A percentile compares a stretch with the other conserved stretches of the same genome.
Evolutionary conservation across 1,140 invertebrate species (phyloP).

Genomic region (Bombus balteatus): DNA sequence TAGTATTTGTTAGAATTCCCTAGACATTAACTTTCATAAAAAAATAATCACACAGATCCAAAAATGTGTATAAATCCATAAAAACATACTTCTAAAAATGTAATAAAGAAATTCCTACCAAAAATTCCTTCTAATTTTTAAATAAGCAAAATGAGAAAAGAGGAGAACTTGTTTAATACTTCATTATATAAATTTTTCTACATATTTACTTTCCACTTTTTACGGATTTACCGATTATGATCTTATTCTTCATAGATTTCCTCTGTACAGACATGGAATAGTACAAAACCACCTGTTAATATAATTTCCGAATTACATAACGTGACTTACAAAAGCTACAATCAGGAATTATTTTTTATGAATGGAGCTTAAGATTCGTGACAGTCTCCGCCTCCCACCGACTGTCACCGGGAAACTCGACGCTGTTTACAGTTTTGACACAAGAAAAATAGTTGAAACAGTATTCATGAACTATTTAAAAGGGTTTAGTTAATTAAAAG

Average conservation of each 20-base stretch:
- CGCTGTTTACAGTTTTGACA: slow-evolving; percentile 42
- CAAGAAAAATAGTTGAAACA: not conserved
- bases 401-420: slow-evolving; percentile 52
- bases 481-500: not conserved
- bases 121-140: not conserved
- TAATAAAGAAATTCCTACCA: not conserved
- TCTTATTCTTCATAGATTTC: too few species aligned
- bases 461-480: slow-evolving; percentile 25
- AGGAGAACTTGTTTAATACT: not conserved
- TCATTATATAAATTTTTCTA: not conserved
- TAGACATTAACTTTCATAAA: not conserved
- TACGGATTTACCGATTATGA: not conserved
- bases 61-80: not conserved
- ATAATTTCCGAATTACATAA: slow-evolving; percentile 20
- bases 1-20: not conserved
- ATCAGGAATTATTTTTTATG: slow-evolving; percentile 22
- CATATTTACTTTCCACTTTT: not conserved
- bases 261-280: not conserved
- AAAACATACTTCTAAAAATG: not conserved
- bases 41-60: not conserved
- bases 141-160: not conserved
- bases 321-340: not conserved
- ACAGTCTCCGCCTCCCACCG: slow-evolving; percentile 74
- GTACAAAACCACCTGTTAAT: slow-evolving; percentile 15
- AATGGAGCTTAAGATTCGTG: slow-evolving; percentile 66